Evolutionary conservation across 2,888 invertebrate genomes (phyloP).

Genomic region (Apeira syringaria): DNA sequence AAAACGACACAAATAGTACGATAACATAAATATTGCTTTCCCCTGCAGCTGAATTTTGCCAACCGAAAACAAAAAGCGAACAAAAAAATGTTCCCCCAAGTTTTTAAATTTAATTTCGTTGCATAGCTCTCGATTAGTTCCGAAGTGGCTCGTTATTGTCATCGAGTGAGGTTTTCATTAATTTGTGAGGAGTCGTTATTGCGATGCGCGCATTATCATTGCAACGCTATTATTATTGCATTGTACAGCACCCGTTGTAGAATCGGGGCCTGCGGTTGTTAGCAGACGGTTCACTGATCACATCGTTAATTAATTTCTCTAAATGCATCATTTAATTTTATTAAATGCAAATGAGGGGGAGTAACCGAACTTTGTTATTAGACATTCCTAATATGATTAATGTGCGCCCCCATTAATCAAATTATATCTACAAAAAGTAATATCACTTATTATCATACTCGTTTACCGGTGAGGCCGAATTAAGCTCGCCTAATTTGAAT

Average conservation of each 20-base stretch:
- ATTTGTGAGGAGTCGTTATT: slow-evolving; percentile 72
- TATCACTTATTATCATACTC: slow-evolving; percentile 20
- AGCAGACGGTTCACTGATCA: slow-evolving; percentile 75
- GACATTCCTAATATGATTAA: slow-evolving; percentile 52
- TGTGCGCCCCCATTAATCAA: slow-evolving; percentile 37
- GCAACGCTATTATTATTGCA: slow-evolving; percentile 59
- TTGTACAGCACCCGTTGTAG: slow-evolving; percentile 20
- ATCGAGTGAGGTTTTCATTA: slow-evolving; percentile 79
- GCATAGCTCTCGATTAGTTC: slow-evolving; percentile 71
- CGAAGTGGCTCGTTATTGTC: slow-evolving; percentile 74
- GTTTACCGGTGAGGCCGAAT: slow-evolving; percentile 39
- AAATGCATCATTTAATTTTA: slow-evolving; percentile 83
- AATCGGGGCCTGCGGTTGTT: slow-evolving; percentile 48
- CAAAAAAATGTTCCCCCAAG: slow-evolving; percentile 46
- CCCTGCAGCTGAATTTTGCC: slow-evolving; percentile 18
- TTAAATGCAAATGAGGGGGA: slow-evolving; percentile 81
- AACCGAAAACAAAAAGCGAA: slow-evolving; percentile 34
- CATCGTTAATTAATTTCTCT: slow-evolving; percentile 81
- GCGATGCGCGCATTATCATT: slow-evolving; percentile 67
- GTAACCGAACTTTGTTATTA: slow-evolving; percentile 55
- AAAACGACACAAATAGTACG: too few relatives aligned
- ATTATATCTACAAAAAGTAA: slow-evolving; percentile 18
- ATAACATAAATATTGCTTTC: too few relatives aligned
- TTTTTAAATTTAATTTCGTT: slow-evolving; percentile 63
- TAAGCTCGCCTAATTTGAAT: slow-evolving; percentile 58